These are phyloP conservation scores for Tetrao urogallus DNA, from an alignment of 2,113 vertebrate species.

Conservation along the genomic window DNA sequence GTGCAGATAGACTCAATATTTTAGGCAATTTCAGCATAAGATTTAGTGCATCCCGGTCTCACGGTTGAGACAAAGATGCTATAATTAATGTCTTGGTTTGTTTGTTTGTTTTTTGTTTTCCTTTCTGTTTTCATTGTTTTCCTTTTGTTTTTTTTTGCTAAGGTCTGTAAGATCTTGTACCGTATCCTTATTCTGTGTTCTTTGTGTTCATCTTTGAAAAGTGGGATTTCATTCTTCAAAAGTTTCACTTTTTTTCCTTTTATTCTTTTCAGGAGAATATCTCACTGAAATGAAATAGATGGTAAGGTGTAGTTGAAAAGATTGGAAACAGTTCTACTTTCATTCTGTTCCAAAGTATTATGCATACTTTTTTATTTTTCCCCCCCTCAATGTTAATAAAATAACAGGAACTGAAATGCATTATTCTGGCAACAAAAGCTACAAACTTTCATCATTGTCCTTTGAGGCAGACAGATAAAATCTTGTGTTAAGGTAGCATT, in stretches of 20 bases:
- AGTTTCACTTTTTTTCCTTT: not conserved
- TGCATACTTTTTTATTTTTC: not conserved
- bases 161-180: not conserved
- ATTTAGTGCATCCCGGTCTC: not conserved
- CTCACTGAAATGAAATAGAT: not conserved
- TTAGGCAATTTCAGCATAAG: not conserved
- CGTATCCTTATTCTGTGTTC: not conserved
- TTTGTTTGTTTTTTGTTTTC: not conserved
- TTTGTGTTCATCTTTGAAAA: not conserved
- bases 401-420: not conserved
- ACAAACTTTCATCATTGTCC: not conserved
- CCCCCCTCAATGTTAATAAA: not conserved
- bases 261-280: not conserved
- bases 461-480: not conserved
- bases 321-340: not conserved
- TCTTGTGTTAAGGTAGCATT: slow-evolving; percentile 13
- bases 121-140: too few relatives aligned
- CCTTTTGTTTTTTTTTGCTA: not conserved
- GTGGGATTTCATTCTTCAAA: not conserved
- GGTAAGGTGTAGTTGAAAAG: not conserved
- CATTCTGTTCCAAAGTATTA: not conserved
- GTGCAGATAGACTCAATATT: not conserved
- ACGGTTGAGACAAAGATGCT: not conserved
- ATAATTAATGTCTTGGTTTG: not conserved
- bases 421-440: not conserved